Conservation (phyloP, 2,888 invertebrate genomes). For the Masnerella sp. region DNA sequence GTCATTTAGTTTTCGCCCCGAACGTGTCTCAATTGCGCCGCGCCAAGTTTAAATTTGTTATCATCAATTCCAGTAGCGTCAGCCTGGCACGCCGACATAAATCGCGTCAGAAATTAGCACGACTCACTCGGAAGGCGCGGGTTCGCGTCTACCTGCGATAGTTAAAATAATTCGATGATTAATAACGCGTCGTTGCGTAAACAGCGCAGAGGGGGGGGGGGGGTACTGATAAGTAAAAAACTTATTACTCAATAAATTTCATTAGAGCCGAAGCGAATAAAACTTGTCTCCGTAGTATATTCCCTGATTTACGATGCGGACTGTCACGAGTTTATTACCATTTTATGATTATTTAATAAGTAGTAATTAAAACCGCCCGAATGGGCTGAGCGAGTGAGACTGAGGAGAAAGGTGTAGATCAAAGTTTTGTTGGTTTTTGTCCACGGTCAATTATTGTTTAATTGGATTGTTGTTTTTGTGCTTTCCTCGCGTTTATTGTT, state of each 20-base stretch:
- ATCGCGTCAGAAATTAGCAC: conserved; percentile 59
- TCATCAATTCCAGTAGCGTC: conserved; percentile 61
- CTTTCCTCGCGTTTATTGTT: too few relatives aligned
- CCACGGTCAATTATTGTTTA: too few relatives aligned
- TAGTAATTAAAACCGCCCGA: conserved; percentile 37
- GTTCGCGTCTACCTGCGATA: conserved; percentile 39
- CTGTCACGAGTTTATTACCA: conserved; percentile 45
- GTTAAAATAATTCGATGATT: conserved; percentile 57
- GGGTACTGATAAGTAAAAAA: conserved; percentile 21
- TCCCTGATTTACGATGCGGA: conserved; percentile 43
- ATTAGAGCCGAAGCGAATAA: conserved; percentile 42
- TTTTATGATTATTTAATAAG: conserved; percentile 54
- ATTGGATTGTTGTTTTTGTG: too few relatives aligned
- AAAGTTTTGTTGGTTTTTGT: too few relatives aligned
- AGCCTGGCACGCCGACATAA: conserved; percentile 57
- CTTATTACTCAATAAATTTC: conserved; percentile 50
- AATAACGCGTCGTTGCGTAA: conserved; percentile 46
- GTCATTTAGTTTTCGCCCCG: conserved; percentile 54
- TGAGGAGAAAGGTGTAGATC: too few relatives aligned
- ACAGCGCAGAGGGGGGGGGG: conserved; percentile 16
- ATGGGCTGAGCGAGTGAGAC: conserved; percentile 10
- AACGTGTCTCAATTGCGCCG: conserved; percentile 60
- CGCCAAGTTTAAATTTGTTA: conserved; percentile 62
- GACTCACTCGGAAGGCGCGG: conserved; percentile 47
- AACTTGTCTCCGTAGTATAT: conserved; percentile 40